Percentiles rank a stretch among this genome's conserved stretches.
phyloP scores from a whole-genome alignment of 2,113 vertebrate species.

The Theropithecus gelada region DNA sequence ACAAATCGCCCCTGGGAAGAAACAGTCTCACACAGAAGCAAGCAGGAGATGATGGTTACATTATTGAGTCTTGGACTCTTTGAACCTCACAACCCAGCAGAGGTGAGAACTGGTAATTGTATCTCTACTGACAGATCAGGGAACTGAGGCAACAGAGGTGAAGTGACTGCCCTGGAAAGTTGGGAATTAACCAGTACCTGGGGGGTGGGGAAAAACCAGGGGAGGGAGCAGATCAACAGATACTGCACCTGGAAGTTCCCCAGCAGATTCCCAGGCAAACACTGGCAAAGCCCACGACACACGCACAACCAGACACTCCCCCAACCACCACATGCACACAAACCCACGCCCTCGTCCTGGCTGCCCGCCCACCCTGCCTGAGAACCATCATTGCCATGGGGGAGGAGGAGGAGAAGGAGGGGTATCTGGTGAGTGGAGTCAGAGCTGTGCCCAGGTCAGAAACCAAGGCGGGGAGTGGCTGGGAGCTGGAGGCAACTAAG shows the following conservation, averaged over 20 bases:
- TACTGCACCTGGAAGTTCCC: background rate
- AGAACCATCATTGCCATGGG: background rate
- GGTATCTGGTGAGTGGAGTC: background rate
- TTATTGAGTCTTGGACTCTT: background rate
- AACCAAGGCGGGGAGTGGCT: conserved; percentile 53
- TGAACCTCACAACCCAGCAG: background rate
- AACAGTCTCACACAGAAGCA: background rate
- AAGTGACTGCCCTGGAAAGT: background rate
- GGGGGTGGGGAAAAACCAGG: too few species aligned
- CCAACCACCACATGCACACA: rapidly evolving
- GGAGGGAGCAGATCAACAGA: too few species aligned
- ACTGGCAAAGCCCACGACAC: background rate
- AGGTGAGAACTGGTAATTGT: background rate
- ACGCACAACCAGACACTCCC: background rate
- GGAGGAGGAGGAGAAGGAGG: background rate
- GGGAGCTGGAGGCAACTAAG: background rate
- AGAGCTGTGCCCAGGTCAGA: background rate
- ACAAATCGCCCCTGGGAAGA: background rate
- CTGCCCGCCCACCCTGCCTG: background rate
- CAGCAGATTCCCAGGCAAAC: background rate
- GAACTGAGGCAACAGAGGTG: background rate
- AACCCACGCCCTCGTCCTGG: background rate
- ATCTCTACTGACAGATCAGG: background rate
- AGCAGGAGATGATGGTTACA: too few species aligned
- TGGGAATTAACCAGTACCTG: background rate